Evolutionary conservation across 2,888 invertebrate genomes (phyloP), one percentile per base, ranked within the genome.

Genomic region (Lymantria dispar): DNA sequence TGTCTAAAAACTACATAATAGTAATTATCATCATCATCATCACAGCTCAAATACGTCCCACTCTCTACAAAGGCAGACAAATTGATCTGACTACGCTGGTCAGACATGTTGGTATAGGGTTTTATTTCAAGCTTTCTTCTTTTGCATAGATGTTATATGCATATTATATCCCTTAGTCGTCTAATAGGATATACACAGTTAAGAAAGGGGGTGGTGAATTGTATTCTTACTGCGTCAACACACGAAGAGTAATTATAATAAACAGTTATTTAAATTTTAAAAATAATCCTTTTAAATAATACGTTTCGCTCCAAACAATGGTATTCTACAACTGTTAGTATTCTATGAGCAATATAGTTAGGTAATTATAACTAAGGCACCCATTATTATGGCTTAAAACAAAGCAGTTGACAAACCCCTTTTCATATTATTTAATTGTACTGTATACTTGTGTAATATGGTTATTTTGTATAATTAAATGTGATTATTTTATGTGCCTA

Each of bases 371-470:
- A 7, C 2, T 3, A 38, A 2, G 12, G 1, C 3, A 38, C 38
- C 3, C 11, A 12, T 38, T 12, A 38, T 38, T 38, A 38, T 1
- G 7, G 11, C 7, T 8, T 12, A 12, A 38, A 7, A 3, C n/a
- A 38, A 12, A n/a, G n/a, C n/a, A n/a, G 38, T 47, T 36, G 33
- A 37, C 33, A 45, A 45, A 52, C 51, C 44, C 47, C n/a, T 38
- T 38, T 51, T 51, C 40, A 2, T n/a, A 31, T 8, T 9, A 47
- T 11, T 29, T 47, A 51, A 51, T 51, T 44, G 43, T 43, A 29
- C 10, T 12, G 11, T 38, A 30, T 8, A 44, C n/a, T 39, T 41
- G 11, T 22, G 38, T 38, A 10, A 30, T 37, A 11, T 22, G 14
- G 7, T 29, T 14, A 9, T 1, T 10, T 22, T 11, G 29, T 41